phyloP scores from a whole-genome alignment of 2,888 invertebrate genomes.

The Machimus rusticus region DNA sequence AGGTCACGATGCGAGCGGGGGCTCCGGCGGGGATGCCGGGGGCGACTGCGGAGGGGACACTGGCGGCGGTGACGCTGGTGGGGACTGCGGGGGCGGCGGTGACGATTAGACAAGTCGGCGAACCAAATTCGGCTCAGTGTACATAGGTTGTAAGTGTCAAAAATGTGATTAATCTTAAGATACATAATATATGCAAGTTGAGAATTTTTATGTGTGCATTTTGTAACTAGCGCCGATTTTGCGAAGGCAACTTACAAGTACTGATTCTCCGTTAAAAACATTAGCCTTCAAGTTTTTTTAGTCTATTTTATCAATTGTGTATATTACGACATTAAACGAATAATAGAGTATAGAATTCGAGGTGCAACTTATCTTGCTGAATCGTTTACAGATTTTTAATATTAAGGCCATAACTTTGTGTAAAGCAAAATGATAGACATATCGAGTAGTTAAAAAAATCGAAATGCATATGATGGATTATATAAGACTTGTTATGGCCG shows the following conservation, averaged over 20 bases:
- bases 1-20: neutral
- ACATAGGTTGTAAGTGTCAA: conserved; percentile 18
- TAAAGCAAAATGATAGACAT: neutral
- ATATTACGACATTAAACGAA: neutral
- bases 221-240: neutral
- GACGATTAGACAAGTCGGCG: neutral
- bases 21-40: neutral
- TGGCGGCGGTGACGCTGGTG: neutral
- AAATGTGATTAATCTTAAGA: conserved; percentile 25
- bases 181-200: neutral
- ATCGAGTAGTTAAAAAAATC: neutral
- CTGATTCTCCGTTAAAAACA: neutral
- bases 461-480: neutral
- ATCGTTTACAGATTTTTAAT: neutral
- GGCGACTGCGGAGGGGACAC: neutral
- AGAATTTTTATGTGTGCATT: neutral
- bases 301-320: neutral
- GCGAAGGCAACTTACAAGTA: neutral
- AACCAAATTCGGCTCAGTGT: neutral
- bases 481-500: neutral
- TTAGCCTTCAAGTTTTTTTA: neutral
- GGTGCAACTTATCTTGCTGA: neutral
- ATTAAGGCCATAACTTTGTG: neutral
- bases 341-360: neutral
- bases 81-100: neutral